phyloP scores from a whole-genome alignment of 2,113 vertebrate species.

The Dermatemys mawii region DNA sequence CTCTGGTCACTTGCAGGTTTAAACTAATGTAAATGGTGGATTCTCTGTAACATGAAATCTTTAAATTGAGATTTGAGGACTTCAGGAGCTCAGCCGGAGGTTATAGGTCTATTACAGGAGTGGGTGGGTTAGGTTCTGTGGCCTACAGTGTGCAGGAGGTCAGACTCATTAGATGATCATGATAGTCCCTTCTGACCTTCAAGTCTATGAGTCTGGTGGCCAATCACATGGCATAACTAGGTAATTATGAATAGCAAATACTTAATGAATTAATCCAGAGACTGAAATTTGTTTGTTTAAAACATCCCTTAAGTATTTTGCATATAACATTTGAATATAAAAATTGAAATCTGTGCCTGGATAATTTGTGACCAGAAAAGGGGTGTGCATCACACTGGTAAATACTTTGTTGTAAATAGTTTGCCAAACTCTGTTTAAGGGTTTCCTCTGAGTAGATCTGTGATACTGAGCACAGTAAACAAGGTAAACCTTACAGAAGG shows the following conservation, averaged over 20 bases:
- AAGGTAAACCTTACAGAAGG: not conserved
- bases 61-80: no score
- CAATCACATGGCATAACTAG: not conserved
- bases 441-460: not conserved
- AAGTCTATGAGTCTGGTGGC: no score
- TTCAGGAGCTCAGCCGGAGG: no score
- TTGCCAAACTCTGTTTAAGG: not conserved
- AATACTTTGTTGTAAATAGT: not conserved
- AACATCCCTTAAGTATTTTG: not conserved
- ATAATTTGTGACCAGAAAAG: not conserved
- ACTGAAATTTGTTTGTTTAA: not conserved
- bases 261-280: fast-evolving
- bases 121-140: no score
- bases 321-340: not conserved
- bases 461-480: not conserved
- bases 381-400: not conserved
- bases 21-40: no score
- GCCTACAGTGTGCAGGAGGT: no score
- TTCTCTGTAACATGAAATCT: no score
- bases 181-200: no score
- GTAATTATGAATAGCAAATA: not conserved
- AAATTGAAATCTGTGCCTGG: not conserved
- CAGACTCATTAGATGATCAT: no score
- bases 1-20: not conserved
- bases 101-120: no score